These are phyloP conservation scores for Anthopleura xanthogrammica DNA, from an alignment of 92 coral and sea anemone species.

Conservation along the genomic window DNA sequence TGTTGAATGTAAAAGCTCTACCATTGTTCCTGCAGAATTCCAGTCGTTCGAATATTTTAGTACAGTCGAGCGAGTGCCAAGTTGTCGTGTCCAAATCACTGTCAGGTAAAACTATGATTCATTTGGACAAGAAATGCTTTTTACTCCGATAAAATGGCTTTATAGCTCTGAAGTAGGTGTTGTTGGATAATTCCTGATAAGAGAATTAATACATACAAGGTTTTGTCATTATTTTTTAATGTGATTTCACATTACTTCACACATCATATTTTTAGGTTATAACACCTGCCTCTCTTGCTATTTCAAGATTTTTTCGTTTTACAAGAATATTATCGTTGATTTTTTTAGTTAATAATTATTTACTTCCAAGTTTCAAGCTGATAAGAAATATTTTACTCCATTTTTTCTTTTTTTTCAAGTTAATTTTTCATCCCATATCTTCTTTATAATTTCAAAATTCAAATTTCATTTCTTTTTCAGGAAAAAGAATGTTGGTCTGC, in stretches of 20 bases:
- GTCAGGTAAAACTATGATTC: constrained; percentile 12
- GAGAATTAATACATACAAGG: not conserved
- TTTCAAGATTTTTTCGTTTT: not conserved
- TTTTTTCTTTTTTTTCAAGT: too few relatives aligned
- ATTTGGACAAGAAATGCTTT: not conserved
- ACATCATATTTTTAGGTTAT: not conserved
- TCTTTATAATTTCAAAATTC: too few relatives aligned
- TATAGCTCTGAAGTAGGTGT: not conserved
- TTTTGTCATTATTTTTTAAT: not conserved
- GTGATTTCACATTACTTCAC: not conserved
- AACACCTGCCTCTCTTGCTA: not conserved
- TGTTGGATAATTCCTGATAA: constrained; percentile 3
- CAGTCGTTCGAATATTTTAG: constrained; percentile 20
- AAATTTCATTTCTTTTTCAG: not conserved
- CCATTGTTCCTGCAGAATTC: not conserved
- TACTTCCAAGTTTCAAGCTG: not conserved
- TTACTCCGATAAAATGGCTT: not conserved
- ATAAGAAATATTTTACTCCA: not conserved
- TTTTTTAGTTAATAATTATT: not conserved
- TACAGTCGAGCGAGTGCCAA: not conserved
- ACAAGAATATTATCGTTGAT: not conserved
- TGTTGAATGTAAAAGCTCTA: constrained; percentile 26
- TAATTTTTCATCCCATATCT: too few relatives aligned
- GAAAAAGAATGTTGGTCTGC: constrained; percentile 29
- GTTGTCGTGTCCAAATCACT: constrained; percentile 18